Percentiles rank a stretch among this genome's conserved stretches.
phyloP scores from a whole-genome alignment of 2,797 vertebrate species.

The Enteromius paludinosus region DNA sequence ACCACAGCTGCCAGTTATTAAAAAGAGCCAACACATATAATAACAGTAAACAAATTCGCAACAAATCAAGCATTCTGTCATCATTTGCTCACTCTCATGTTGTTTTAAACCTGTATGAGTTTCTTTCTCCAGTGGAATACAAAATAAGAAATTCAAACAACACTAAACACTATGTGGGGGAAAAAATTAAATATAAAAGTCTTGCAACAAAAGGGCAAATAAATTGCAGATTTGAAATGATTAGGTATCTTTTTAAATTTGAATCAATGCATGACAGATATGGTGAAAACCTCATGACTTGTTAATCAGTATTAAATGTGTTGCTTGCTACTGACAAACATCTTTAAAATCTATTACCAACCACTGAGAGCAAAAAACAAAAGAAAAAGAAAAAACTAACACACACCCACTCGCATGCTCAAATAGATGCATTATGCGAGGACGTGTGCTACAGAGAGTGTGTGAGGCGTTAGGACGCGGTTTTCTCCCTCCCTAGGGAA shows the following conservation, averaged over 20 bases:
- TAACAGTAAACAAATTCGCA: neutral
- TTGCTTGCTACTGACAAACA: neutral
- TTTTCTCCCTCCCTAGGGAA: conserved; percentile 57
- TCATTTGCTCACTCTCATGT: neutral
- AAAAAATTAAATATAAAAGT: neutral
- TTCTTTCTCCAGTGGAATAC: neutral
- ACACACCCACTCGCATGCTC: conserved; percentile 9
- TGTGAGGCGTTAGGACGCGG: conserved; percentile 62
- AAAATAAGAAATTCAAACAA: neutral
- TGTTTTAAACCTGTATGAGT: neutral
- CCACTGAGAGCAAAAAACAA: conserved; percentile 9
- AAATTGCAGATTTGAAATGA: no score
- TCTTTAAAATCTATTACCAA: conserved; percentile 33
- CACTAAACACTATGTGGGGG: neutral
- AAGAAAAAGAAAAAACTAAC: conserved; percentile 4
- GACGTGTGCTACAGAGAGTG: conserved; percentile 35
- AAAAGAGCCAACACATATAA: no score
- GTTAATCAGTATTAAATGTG: conserved; percentile 8
- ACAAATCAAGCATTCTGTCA: neutral
- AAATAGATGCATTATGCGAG: conserved; percentile 31
- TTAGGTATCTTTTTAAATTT: neutral
- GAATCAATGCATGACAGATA: neutral
- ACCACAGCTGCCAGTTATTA: no score
- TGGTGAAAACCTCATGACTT: neutral
- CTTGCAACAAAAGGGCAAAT: neutral